Conservation (phyloP, 2,797 vertebrate genomes). For the Martes flavigula region DNA sequence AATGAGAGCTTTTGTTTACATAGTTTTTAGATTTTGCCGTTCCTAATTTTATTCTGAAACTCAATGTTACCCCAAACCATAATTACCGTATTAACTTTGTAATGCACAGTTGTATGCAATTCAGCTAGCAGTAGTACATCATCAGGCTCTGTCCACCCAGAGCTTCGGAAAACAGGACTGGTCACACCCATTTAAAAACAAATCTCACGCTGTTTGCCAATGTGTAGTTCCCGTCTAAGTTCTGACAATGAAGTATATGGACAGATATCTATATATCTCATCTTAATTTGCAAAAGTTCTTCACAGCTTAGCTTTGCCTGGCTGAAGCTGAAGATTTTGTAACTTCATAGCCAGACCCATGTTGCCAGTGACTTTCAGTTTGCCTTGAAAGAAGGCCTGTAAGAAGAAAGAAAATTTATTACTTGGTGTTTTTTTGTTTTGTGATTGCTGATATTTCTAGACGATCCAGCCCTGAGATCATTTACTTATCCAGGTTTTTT, state of each 20-base stretch:
- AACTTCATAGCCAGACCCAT: conserved; percentile 97
- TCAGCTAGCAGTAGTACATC: conserved; percentile 66
- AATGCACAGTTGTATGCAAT: conserved; percentile 63
- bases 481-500: conserved; percentile 23
- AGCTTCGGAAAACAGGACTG: conserved; percentile 64
- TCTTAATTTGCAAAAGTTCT: conserved; percentile 64
- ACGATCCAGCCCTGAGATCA: neutral
- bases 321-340: conserved; percentile 91
- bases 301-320: conserved; percentile 95
- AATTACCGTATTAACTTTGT: conserved; percentile 73
- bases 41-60: conserved; percentile 74
- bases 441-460: neutral
- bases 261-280: conserved; percentile 40
- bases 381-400: conserved; percentile 96
- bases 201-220: conserved; percentile 62
- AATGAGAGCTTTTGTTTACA: conserved; percentile 68
- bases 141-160: conserved; percentile 67
- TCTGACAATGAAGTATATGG: conserved; percentile 61
- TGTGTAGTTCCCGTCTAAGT: conserved; percentile 72
- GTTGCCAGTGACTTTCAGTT: conserved; percentile 94
- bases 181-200: conserved; percentile 67
- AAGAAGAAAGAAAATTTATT: conserved; percentile 62
- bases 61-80: conserved; percentile 71
- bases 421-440: conserved; percentile 18
- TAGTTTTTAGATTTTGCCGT: conserved; percentile 55